Percentiles rank a stretch among this genome's conserved stretches.
These are phyloP conservation scores for Atta texana DNA, from an alignment of 1,140 invertebrate species.

Conservation along the genomic window DNA sequence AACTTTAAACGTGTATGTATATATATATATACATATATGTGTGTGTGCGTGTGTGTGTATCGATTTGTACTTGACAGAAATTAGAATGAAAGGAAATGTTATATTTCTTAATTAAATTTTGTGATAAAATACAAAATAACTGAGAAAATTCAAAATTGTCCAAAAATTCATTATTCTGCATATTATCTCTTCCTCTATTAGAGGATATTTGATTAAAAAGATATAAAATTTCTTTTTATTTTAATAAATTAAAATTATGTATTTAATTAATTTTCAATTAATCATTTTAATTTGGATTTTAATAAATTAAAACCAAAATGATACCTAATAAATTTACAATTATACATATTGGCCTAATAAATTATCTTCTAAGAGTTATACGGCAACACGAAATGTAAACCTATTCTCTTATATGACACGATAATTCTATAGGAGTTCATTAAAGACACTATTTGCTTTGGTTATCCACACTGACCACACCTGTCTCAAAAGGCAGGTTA, in stretches of 20 bases:
- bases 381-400: neutral
- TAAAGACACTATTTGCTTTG: conserved; percentile 40
- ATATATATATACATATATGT: no score
- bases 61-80: no score
- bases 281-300: no score
- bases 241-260: neutral
- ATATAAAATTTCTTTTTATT: neutral
- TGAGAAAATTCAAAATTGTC: no score
- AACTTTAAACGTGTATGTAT: conserved; percentile 23
- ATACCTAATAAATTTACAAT: no score
- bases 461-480: conserved; percentile 32
- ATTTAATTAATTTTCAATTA: no score
- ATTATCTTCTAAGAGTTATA: neutral
- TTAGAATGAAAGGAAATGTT: no score
- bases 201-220: neutral
- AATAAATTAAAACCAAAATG: no score
- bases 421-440: conserved; percentile 23
- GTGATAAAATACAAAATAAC: no score
- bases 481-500: conserved; percentile 40
- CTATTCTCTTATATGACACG: neutral
- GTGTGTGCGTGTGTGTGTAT: neutral
- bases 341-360: neutral
- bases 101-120: no score
- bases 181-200: neutral
- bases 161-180: neutral